Base-by-base conservation (phyloP, 2,888 invertebrate species). In the Elmis aenea region DNA sequence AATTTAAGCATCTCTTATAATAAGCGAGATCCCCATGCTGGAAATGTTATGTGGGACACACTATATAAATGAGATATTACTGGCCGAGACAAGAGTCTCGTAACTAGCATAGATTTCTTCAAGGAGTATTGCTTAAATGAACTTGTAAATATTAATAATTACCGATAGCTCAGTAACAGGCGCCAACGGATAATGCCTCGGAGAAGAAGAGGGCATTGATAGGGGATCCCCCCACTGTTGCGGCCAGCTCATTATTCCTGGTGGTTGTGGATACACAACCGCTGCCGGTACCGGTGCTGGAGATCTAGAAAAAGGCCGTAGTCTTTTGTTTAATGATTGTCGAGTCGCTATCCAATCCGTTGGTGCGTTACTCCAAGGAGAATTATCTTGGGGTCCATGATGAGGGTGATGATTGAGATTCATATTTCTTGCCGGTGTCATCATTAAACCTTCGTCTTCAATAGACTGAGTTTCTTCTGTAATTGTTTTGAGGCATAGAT, bases 381-480 rank as follows among this genome's bases (percentile, higher is more conserved):
- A n/a, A n/a, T n/a, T n/a, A n/a, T n/a, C n/a, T n/a, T n/a, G n/a
- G n/a, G n/a, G n/a, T n/a, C n/a, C n/a, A n/a, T n/a, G n/a, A n/a
- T n/a, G 48, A 21, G 23, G 46, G 48, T n/a, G 45, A 38, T 22
- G 54, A 38, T 13, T 42, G 50, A 5, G 48, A n/a, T n/a, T n/a
- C n/a, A n/a, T 38, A 16, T 46, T 52, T 37, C 46, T 50, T 21
- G 44, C 48, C 24, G 57, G 49, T 5, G 51, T 50, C 55, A 66
- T 58, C 11, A 62, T 41, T 3, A 66, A 22, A 57, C 67, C 52
- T 48, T 74, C 71, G 42, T 83, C 83, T 48, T 83, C 82, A 39
- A 75, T 66, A 54, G 73, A 74, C 60, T 84, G 84, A 49, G 82
- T 82, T 58, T 83, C 82, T 64, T 84, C 81, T 80, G 60, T 22